Base-by-base conservation (phyloP, 2,113 vertebrate genomes). In the Erythrolamprus reginae region DNA sequence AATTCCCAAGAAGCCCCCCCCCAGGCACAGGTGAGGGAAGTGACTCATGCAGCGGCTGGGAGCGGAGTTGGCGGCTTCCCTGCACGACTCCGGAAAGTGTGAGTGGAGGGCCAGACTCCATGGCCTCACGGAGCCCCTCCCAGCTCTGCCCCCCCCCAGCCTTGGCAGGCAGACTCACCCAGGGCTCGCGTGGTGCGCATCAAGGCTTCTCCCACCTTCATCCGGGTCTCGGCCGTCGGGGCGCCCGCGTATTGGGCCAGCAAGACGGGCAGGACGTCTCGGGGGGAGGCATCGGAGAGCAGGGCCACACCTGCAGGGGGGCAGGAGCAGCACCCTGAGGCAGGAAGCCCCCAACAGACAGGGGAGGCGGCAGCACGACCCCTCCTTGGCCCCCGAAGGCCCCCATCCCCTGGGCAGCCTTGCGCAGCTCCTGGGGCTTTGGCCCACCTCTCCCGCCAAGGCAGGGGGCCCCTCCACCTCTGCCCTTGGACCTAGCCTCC, bases 181-280 rank as follows among this genome's bases (percentile, higher is more conserved):
- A 99, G 96, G 0, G 97, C 98, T 84, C 97, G 95, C 87, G 98
- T 98, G 26, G 97, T 95, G 51, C 99, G 98, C 98, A 99, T 99
- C 94, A 99, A 97, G 55, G 98, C 98, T 93, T 99, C 99, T 2
- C 99, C 99, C 51, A 98, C 93, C 96, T 99, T 99, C 94, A 99
- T 98, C 82, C 98, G 98, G 88, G 96, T 98, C 95, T 98, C 96
- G 13, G 97, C 17, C 0, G 96, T 84, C 0, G 83, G 93, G 0
- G 94, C 89, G 0, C 82, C 55, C 6, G 95, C 95, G 24, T 99
- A 99, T 86, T 94, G 98, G 56, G 95, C 94, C 88, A 99, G 96
- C 55, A 99, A 97, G 33, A 95, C 88, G 0, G 97, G 96, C 92
- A 99, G 96, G 93, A 98, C 97, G 91, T 6, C 97, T 91, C 98